Evolutionary conservation across 2,888 invertebrate genomes (phyloP).

Genomic region (Diplolepis rosae): DNA sequence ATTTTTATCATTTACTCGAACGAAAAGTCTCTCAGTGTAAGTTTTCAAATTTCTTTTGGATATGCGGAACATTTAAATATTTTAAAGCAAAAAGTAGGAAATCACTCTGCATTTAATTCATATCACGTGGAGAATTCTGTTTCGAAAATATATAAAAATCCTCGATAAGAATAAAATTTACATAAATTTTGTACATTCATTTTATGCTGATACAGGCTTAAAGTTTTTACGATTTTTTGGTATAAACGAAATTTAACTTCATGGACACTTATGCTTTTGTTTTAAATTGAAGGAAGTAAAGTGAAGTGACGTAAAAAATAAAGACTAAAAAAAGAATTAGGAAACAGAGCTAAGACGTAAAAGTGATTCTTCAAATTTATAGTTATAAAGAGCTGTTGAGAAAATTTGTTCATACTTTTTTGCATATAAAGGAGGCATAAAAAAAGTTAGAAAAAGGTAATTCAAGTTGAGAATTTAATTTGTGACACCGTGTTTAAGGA

Average conservation of each 20-base stretch:
- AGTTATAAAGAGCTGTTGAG: neutral
- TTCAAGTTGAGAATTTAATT: conserved; percentile 10
- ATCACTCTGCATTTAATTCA: neutral
- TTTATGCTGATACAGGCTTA: conserved; percentile 20
- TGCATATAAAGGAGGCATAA: conserved; percentile 5
- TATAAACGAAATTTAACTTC: conserved; percentile 14
- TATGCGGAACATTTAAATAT: no score
- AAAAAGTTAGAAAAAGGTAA: neutral
- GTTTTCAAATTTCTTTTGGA: no score
- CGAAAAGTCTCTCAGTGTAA: no score
- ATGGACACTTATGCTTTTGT: neutral
- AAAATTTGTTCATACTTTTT: neutral
- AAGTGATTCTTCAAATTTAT: neutral
- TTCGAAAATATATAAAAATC: neutral
- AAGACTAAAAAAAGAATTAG: neutral
- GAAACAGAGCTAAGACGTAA: neutral
- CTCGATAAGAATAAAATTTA: neutral
- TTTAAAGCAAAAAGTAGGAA: neutral
- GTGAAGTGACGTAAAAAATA: neutral
- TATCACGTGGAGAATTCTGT: no score
- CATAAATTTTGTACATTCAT: neutral
- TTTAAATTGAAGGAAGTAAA: neutral
- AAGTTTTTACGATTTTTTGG: conserved; percentile 1
- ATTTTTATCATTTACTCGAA: no score
- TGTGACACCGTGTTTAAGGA: neutral